Conservation (phyloP, 2,113 vertebrate species). For the Ammodytes marinus region DNA sequence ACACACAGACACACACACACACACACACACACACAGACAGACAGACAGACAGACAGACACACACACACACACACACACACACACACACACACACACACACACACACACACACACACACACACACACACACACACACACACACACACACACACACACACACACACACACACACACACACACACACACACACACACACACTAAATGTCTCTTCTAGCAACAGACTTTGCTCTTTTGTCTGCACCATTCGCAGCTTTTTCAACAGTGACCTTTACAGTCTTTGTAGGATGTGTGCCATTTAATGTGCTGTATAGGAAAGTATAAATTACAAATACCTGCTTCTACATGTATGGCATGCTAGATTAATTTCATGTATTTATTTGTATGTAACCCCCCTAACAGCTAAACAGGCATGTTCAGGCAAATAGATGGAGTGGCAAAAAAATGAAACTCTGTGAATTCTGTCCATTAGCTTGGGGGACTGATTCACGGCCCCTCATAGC, state of each 20-base stretch:
- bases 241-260: conserved; percentile 50
- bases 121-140: conserved; percentile 39
- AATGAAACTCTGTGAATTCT: conserved; percentile 45
- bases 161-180: conserved; percentile 43
- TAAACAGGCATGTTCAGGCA: conserved; percentile 4
- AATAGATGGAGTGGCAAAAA: conserved; percentile 15
- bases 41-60: conserved; percentile 40
- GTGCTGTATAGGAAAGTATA: conserved; percentile 5
- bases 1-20: conserved; percentile 42
- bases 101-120: conserved; percentile 41
- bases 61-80: conserved; percentile 39
- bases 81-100: conserved; percentile 26
- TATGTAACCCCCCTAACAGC: background rate
- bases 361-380: conserved; percentile 20
- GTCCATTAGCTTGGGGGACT: conserved; percentile 54
- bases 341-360: background rate
- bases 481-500: conserved; percentile 48
- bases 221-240: conserved; percentile 81
- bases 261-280: conserved; percentile 73
- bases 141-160: conserved; percentile 35
- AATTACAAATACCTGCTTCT: conserved; percentile 5
- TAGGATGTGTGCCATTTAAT: conserved; percentile 41
- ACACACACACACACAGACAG: conserved; percentile 27
- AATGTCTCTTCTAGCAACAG: conserved; percentile 68
- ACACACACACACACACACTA: conserved; percentile 63